phyloP scores from a whole-genome alignment of 1,140 invertebrate species.

The Scaptomyza graminum region DNA sequence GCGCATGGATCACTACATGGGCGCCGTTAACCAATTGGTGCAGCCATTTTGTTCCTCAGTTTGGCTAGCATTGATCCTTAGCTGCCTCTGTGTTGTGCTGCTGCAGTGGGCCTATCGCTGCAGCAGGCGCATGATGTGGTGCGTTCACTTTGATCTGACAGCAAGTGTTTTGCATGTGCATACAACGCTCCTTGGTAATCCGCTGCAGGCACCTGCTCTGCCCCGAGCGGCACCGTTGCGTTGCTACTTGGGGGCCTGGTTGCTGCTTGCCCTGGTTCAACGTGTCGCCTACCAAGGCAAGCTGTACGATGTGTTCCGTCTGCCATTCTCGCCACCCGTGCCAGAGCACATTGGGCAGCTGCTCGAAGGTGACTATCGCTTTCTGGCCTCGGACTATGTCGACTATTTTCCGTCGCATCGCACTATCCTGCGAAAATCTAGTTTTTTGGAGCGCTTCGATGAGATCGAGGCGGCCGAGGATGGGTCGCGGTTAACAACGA shows the following conservation, averaged over 20 bases:
- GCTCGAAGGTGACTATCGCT: conserved; percentile 36
- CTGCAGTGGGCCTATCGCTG: conserved; percentile 28
- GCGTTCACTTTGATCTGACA: background rate
- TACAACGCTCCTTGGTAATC: conserved; percentile 61
- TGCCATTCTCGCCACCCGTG: conserved; percentile 31
- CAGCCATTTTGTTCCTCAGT: conserved; percentile 46
- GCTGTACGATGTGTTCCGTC: conserved; percentile 58
- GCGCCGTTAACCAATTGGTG: conserved; percentile 48
- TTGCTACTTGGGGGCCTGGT: conserved; percentile 34
- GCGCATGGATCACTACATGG: conserved; percentile 37
- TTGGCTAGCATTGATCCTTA: conserved; percentile 39
- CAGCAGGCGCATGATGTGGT: background rate
- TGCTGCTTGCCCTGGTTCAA: conserved; percentile 58
- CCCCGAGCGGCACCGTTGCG: conserved; percentile 11
- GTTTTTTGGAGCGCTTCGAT: conserved; percentile 36
- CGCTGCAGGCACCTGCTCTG: conserved; percentile 14
- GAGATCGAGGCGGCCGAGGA: conserved; percentile 15
- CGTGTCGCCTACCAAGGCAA: conserved; percentile 65
- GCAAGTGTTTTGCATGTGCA: conserved; percentile 36
- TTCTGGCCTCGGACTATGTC: conserved; percentile 41
- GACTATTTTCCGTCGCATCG: conserved; percentile 55
- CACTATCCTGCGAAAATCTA: conserved; percentile 21
- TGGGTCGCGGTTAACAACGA: conserved; percentile 20
- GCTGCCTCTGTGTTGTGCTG: conserved; percentile 21
- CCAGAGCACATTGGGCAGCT: conserved; percentile 49